Evolutionary conservation across 2,888 invertebrate genomes (phyloP), one percentile per base, ranked within the genome.

Genomic region (Papilio protenor): DNA sequence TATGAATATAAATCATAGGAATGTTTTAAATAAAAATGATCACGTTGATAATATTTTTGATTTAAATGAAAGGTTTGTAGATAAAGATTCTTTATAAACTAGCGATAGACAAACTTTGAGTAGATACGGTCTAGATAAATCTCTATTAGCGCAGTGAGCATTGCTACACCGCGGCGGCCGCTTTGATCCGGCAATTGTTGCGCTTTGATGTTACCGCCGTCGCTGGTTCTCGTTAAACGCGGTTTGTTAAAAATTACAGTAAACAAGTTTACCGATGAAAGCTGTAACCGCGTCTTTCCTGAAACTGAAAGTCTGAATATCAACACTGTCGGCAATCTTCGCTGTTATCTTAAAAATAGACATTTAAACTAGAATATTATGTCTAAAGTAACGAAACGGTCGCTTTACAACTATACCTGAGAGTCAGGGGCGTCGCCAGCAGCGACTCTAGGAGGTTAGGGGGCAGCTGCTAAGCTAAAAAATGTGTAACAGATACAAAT

Each of bases 171-270:
- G 85, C 85, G 84, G 85, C 85, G 84, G 83, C 81, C 80, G 80
- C 88, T 92, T 91, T 92, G 91, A 92, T 90, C 87, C 82, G 82
- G 82, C 89, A 84, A 86, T 86, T 83, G 87, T 81, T 80, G 27
- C 64, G 77, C 86, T 89, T 89, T 89, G 88, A 89, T 86, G 83
- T 86, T 59, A 84, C 78, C 78, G 83, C 83, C 83, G 83, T 84
- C 81, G 85, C 91, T 91, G 91, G 87, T 89, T 91, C 87, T 85
- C 88, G 91, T 92, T 89, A 84, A 77, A 69, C 78, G 55, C 61
- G 75, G 55, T 57, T 75, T 74, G 80, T 82, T 79, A 85, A 87
- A 88, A 89, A 89, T 87, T 89, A 88, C 88, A 84, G 86, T 88
- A 88, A 89, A 89, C 89, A 88, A 81, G 80, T 80, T 80, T 84